Evolutionary conservation across 2,888 invertebrate genomes (phyloP).

Genomic region (Ornithoptera priamus): DNA sequence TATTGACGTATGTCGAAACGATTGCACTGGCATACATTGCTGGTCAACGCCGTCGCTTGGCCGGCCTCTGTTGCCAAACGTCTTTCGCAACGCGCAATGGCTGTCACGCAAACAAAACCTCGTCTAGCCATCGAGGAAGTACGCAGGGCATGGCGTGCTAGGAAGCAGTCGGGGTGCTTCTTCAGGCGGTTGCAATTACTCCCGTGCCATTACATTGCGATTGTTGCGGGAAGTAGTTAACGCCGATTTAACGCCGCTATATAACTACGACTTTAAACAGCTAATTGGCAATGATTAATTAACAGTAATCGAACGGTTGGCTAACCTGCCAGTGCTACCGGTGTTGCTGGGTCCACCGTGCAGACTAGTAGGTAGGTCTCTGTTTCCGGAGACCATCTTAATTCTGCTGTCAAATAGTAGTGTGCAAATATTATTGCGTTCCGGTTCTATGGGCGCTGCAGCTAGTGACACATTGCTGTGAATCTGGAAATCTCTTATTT

Average conservation of each 20-base stretch:
- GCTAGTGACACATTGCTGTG: too few species aligned
- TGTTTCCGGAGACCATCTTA: too few species aligned
- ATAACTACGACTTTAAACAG: not conserved
- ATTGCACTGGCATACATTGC: constrained; percentile 18
- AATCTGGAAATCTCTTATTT: too few species aligned
- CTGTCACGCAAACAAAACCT: constrained; percentile 17
- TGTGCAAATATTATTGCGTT: too few species aligned
- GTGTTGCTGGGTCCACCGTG: too few species aligned
- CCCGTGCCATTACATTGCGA: constrained; percentile 9
- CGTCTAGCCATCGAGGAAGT: constrained; percentile 9
- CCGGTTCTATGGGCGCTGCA: too few species aligned
- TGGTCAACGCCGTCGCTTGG: constrained; percentile 3
- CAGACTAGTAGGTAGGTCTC: too few species aligned
- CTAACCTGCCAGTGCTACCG: too few species aligned
- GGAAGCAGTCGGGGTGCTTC: not conserved
- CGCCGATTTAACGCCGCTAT: constrained; percentile 1
- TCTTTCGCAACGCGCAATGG: constrained; percentile 13
- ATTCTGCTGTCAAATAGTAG: too few species aligned
- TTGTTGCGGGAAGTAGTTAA: constrained; percentile 12
- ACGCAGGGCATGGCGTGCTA: not conserved
- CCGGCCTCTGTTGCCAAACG: constrained; percentile 5
- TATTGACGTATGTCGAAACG: constrained; percentile 16
- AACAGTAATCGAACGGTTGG: not conserved
- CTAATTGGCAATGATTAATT: too few species aligned
- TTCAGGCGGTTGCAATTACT: constrained; percentile 3